A percentile compares a stretch with the other conserved stretches of the same genome.
Evolutionary conservation across 1,140 invertebrate genomes (phyloP).

Genomic region (Atta texana): DNA sequence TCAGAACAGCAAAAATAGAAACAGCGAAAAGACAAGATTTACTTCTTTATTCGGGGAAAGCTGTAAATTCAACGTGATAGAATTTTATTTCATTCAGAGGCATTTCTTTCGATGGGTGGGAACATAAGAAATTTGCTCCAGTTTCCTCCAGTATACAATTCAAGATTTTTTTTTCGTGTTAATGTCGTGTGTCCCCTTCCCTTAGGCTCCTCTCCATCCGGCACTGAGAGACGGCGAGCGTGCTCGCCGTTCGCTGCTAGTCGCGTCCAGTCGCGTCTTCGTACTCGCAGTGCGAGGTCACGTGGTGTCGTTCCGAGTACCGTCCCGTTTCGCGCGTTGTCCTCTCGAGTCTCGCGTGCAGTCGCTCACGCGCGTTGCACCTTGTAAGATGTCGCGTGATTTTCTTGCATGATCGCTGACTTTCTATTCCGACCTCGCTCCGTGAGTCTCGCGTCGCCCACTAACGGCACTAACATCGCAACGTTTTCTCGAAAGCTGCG

Average conservation of each 20-base stretch:
- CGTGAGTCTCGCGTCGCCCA: slow-evolving; percentile 47
- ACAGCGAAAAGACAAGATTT: background rate
- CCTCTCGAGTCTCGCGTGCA: slow-evolving; percentile 22
- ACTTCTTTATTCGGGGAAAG: background rate
- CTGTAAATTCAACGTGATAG: background rate
- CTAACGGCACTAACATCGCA: background rate
- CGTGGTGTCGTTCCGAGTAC: background rate
- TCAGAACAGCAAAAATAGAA: no score
- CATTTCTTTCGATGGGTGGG: background rate
- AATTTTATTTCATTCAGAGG: background rate
- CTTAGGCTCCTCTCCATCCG: background rate
- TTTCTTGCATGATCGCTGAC: slow-evolving; percentile 53
- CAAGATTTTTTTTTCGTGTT: slow-evolving; percentile 10
- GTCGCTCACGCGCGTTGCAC: slow-evolving; percentile 45
- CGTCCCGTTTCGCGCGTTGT: background rate
- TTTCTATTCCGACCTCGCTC: slow-evolving; percentile 81
- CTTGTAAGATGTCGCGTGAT: background rate
- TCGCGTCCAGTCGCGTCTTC: slow-evolving; percentile 76
- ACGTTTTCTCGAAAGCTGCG: background rate
- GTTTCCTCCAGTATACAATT: background rate
- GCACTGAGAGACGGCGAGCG: slow-evolving; percentile 35
- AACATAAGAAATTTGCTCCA: background rate
- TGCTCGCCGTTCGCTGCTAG: slow-evolving; percentile 66
- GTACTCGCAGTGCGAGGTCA: slow-evolving; percentile 68
- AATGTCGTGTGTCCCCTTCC: background rate